These are phyloP conservation scores for Ptyas mucosa DNA, from an alignment of 2,113 vertebrate genomes.

Conservation along the genomic window DNA sequence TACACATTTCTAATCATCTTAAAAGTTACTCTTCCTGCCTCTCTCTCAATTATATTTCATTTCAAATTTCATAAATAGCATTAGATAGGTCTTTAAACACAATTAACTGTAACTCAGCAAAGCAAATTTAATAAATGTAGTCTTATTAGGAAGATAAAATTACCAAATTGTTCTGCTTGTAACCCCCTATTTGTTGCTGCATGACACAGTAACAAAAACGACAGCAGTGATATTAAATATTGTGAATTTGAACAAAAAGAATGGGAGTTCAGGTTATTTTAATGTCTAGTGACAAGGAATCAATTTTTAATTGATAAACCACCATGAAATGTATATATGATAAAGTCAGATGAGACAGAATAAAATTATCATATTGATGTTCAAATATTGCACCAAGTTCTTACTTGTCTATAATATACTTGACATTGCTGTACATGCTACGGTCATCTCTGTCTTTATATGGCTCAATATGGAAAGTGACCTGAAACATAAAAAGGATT, in stretches of 20 bases:
- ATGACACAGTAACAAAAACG: neutral
- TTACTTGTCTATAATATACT: constrained; percentile 93
- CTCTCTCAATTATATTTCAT: neutral
- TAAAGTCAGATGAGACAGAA: neutral
- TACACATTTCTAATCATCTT: constrained; percentile 3
- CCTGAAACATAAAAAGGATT: constrained; percentile 67
- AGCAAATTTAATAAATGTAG: constrained; percentile 6
- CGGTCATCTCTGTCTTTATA: constrained; percentile 89
- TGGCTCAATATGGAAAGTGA: constrained; percentile 94
- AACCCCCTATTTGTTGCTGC: neutral
- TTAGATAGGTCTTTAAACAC: constrained; percentile 18
- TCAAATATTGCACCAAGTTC: constrained; percentile 49
- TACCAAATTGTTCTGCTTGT: neutral
- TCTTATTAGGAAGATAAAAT: neutral
- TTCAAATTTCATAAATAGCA: constrained; percentile 27
- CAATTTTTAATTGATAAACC: neutral
- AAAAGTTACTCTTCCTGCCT: neutral
- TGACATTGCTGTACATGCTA: constrained; percentile 86
- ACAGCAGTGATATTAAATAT: neutral
- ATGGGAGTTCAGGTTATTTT: neutral
- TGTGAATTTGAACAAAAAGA: neutral
- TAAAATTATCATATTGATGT: neutral
- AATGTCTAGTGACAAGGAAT: neutral
- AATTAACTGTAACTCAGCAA: neutral
- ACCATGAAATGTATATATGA: neutral